A percentile compares a stretch with the other conserved stretches of the same genome.
phyloP scores from a whole-genome alignment of 2,888 invertebrate species.

The Cabera pusaria region DNA sequence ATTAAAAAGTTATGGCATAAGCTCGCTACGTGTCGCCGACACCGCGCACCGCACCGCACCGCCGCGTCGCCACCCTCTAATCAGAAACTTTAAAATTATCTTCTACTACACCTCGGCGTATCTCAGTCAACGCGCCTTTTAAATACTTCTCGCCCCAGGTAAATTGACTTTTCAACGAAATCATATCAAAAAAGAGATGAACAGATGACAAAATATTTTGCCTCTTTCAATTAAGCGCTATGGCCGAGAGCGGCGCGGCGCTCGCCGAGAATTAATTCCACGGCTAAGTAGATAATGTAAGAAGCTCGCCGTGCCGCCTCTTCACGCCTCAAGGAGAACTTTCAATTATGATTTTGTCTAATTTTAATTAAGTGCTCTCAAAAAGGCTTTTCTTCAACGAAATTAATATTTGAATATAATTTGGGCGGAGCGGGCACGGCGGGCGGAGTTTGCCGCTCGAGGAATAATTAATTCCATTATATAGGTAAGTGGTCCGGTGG shows the following conservation, averaged over 20 bases:
- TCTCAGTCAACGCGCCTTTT: slow-evolving; percentile 37
- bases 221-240: slow-evolving; percentile 68
- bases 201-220: slow-evolving; percentile 59
- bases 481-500: slow-evolving; percentile 68
- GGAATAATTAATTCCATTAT: slow-evolving; percentile 82
- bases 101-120: slow-evolving; percentile 46
- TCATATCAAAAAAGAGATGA: slow-evolving; percentile 24
- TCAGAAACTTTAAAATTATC: slow-evolving; percentile 77
- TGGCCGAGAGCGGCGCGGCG: slow-evolving; percentile 53
- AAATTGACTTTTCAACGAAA: slow-evolving; percentile 28
- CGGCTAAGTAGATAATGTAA: slow-evolving; percentile 80
- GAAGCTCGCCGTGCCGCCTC: slow-evolving; percentile 67
- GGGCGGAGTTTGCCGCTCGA: slow-evolving; percentile 81
- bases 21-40: slow-evolving; percentile 60
- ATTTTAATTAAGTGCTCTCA: slow-evolving; percentile 83
- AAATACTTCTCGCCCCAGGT: slow-evolving; percentile 17
- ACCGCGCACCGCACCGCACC: slow-evolving; percentile 34
- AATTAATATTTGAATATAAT: slow-evolving; percentile 84
- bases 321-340: slow-evolving; percentile 82
- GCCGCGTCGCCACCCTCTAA: slow-evolving; percentile 50
- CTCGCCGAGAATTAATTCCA: slow-evolving; percentile 70
- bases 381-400: slow-evolving; percentile 81
- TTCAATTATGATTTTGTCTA: slow-evolving; percentile 84
- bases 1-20: slow-evolving; percentile 81
- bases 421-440: slow-evolving; percentile 79